Base-by-base conservation (phyloP, 2,888 invertebrate genomes). In the Pristionchus maxplancki region DNA sequence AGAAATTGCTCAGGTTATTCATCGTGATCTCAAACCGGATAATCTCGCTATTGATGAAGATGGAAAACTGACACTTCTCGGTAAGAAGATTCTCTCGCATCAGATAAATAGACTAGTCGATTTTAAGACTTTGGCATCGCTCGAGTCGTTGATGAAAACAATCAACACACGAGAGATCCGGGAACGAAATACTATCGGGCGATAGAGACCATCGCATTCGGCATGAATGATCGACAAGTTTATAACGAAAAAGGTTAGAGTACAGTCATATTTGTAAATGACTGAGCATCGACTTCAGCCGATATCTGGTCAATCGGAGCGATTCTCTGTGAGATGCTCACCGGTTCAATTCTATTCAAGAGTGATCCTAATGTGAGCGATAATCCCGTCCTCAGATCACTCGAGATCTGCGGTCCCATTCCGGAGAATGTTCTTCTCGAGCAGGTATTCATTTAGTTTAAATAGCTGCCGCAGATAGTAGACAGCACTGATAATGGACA, bases 271-370 rank as follows among this genome's bases (percentile, higher is more conserved):
- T 28, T 64, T 64, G 64, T 28, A 28, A 58, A 34, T 17, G 20
- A 40, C 1, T 40, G 15, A 24, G 0, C 11, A 24, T 20, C 1
- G 0, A 24, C 20, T 44, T 9, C 44, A 74, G 74, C 74, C 8
- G 74, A 74, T n/a, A 74, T 74, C 8, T 74, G 74, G 74, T 40
- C 74, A n/a, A 74, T 74, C 40, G 74, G 74, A 0, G 74, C 74
- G 5, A 74, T 74, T 74, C 74, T 74, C 9, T 40, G 40, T 34
- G 40, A 74, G 40, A 74, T 74, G 74, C 17, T 74, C 40, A 74
- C 74, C 6, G 40, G 40, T 9, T 20, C 13, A 8, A 74, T 74
- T 40, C 40, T 74, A 3, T 74, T 74, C 67, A 34, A 71, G 37
- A 17, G 20, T 17, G 67, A 34, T 20, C 37, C 31, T 34, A 17